A percentile compares a stretch with the other conserved stretches of the same genome.
These are phyloP conservation scores for Buteo buteo DNA, from an alignment of 2,113 vertebrate species.

Conservation along the genomic window DNA sequence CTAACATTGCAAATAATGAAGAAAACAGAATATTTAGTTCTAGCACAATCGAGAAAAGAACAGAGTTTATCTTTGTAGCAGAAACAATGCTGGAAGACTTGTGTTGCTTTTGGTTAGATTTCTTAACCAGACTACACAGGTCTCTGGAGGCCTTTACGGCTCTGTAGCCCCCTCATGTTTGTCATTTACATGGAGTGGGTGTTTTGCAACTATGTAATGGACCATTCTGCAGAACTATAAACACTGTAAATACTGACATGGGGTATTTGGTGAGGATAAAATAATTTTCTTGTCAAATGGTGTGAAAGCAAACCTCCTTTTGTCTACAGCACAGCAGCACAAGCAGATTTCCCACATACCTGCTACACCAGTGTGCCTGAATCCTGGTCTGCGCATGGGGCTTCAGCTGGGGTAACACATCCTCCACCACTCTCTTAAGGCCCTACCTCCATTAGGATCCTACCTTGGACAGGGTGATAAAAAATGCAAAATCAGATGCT, in stretches of 20 bases:
- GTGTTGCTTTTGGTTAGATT: neutral
- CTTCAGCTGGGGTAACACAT: neutral
- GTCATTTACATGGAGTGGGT: neutral
- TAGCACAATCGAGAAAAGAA: neutral
- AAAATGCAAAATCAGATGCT: neutral
- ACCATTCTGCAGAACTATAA: neutral
- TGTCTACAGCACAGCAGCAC: fast-evolving
- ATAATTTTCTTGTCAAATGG: neutral
- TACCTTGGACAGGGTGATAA: neutral
- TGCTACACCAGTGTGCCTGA: neutral
- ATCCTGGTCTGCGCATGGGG: fast-evolving
- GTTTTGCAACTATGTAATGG: neutral
- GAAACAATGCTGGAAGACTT: neutral
- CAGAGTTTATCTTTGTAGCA: neutral
- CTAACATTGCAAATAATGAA: neutral
- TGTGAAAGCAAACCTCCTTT: neutral
- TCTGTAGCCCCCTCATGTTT: neutral
- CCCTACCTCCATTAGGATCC: neutral
- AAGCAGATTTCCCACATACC: neutral
- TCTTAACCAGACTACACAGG: neutral
- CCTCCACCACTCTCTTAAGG: fast-evolving
- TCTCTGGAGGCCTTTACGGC: too few species aligned
- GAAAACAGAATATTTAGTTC: neutral
- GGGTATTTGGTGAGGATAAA: neutral
- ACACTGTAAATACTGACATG: neutral